Conservation (phyloP, 1,140 invertebrate species). For the Carposina sasakii region DNA sequence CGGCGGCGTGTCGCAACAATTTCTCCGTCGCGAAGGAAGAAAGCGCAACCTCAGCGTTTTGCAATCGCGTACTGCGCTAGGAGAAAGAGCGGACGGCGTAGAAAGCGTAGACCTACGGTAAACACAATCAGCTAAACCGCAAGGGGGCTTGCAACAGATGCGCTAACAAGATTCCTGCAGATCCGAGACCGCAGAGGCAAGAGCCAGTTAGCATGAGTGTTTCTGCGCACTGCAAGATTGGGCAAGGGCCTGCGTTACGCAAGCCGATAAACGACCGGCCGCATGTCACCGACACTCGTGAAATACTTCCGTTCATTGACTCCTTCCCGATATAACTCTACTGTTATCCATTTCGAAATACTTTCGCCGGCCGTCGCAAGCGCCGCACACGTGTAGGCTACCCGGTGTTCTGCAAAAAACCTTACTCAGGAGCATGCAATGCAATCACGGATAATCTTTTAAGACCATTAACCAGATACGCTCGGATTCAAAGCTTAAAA, state of each 20-base stretch:
- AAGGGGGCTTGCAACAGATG: constrained; percentile 34
- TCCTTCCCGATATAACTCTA: constrained; percentile 63
- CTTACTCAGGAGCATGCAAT: too few relatives aligned
- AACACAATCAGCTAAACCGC: constrained; percentile 25
- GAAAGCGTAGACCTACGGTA: constrained; percentile 57
- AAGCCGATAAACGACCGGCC: constrained; percentile 52
- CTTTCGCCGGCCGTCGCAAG: constrained; percentile 34
- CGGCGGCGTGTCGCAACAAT: constrained; percentile 67
- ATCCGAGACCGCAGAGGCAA: constrained; percentile 33
- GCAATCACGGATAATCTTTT: too few relatives aligned
- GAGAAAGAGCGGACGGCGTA: constrained; percentile 47
- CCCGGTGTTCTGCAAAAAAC: too few relatives aligned
- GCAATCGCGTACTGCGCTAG: constrained; percentile 49
- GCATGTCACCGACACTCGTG: constrained; percentile 60
- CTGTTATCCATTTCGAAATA: constrained; percentile 53
- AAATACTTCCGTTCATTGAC: constrained; percentile 72
- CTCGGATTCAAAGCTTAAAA: too few relatives aligned
- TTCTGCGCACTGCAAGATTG: constrained; percentile 40
- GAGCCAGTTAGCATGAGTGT: constrained; percentile 33
- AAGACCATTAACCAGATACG: constrained; percentile 35
- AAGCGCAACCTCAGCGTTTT: constrained; percentile 68
- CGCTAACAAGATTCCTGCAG: constrained; percentile 36
- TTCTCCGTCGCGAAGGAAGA: constrained; percentile 71
- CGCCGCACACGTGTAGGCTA: constrained; percentile 36
- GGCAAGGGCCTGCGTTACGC: constrained; percentile 39